Evolutionary conservation across 1,140 invertebrate genomes (phyloP), one percentile per base, ranked within the genome.

Genomic region (Drosophila busckii): DNA sequence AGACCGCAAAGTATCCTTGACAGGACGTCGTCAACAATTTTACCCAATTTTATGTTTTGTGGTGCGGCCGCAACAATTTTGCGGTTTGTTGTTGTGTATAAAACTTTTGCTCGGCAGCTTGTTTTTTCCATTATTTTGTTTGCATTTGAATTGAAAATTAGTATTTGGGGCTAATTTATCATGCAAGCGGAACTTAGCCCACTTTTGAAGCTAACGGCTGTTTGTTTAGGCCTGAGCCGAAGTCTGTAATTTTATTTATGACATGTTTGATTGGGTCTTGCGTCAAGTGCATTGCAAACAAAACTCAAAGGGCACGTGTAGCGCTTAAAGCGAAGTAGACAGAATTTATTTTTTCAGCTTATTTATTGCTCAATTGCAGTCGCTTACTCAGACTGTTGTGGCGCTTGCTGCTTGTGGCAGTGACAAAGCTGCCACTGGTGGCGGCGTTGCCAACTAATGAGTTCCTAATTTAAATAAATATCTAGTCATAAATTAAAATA

Each of bases 381-480:
- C 59, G 59, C 60, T 65, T 68, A 65, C 70, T 69, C 65, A 59
- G 59, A n/a, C n/a, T 76, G 54, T 55, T 38, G 46, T 65, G 50
- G 34, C 49, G 44, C 60, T 56, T 45, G 35, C 58, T 52, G 16
- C 13, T 15, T 20, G 5, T 44, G 46, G 34, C 42, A 55, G 22
- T 53, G 56, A 44, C 56, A 68, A 68, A 73, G 69, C 63, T 62
- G 22, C 6, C 48, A 12, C 44, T 40, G 45, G 26, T 45, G 53
- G 48, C 61, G 66, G 52, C 66, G 65, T 46, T 49, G 68, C 54
- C 46, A 70, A 70, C 82, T 84, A 84, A 84, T 84, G 69, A 84
- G 82, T 84, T 84, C 82, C 80, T 84, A 84, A 84, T 84, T 84
- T 84, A 84, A 84, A 84, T 84, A 85, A 84, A 84, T 84, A 69